Base-by-base conservation (phyloP, 2,113 vertebrate species). In the Labrus mixtus region DNA sequence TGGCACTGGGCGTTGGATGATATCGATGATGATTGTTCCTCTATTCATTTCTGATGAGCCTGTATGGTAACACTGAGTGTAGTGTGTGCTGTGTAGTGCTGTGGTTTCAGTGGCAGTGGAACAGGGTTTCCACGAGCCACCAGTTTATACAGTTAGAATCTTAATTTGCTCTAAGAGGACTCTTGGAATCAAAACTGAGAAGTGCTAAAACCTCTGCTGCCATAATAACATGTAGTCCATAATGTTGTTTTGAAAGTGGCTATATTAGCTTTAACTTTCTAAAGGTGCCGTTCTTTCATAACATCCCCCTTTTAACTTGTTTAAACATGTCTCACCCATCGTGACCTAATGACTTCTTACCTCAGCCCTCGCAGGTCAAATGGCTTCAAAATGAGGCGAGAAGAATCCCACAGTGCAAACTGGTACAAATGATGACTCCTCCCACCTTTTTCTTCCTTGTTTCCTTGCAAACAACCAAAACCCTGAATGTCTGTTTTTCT, bases 1-100 rank as follows among this genome's bases (percentile, higher is more conserved):
- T 97, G 96, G 96, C 95, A 96, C 94, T 99, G 96, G 97, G 95
- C 96, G 22, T 93, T 97, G 95, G 96, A 98, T 96, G 96, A 98
- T 93, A 91, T 95, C 87, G 96, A 96, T 93, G 97, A 96, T 93
- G 96, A 95, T 91, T 95, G 95, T 95, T 94, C 95, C 87, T 98
- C 89, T 62, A 77, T 97, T 96, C 95, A 96, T 96, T 97, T 99
- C 94, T 98, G 95, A 97, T 94, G 92, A 95, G 91, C 70, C 73
- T 84, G 48, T 65, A 36, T 87, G 93, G 88, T 89, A 87, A 85
- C 81, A 69, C 63, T 62, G 82, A 82, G 72, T 87, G 81, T 68
- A 43, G 68, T 64, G 75, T 84, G 78, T 85, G 84, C 69, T 39
- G 58, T 87, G 86, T 72, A 36, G 80, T 90, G 50, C 65, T n/a